Evolutionary conservation across 2,113 vertebrate genomes (phyloP).

Genomic region (Sander lucioperca): DNA sequence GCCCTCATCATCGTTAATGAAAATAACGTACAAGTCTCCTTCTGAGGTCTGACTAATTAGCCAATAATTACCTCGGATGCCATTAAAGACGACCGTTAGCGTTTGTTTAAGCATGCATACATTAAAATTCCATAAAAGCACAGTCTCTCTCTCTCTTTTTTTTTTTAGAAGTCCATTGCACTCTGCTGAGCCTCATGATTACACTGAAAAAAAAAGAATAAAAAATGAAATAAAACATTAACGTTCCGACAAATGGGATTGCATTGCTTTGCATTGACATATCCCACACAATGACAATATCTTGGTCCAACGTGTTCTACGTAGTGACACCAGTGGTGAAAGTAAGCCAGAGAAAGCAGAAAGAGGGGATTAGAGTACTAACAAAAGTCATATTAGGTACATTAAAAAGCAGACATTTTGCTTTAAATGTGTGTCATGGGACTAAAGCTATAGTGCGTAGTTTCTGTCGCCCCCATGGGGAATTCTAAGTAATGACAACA

Average conservation of each 20-base stretch:
- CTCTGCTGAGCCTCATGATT: constrained; percentile 73
- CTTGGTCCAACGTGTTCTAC: constrained; percentile 65
- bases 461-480: no score
- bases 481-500: no score
- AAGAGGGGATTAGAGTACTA: background rate
- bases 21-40: constrained; percentile 51
- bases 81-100: constrained; percentile 24
- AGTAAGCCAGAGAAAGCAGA: constrained; percentile 33
- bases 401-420: no score
- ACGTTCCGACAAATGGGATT: constrained; percentile 35
- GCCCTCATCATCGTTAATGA: constrained; percentile 55
- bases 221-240: constrained; percentile 37
- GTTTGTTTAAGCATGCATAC: constrained; percentile 60
- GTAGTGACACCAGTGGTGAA: constrained; percentile 61
- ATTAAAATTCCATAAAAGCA: constrained; percentile 55
- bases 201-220: constrained; percentile 45
- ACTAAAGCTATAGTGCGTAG: background rate
- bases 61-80: constrained; percentile 36
- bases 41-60: constrained; percentile 56
- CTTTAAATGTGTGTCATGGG: background rate
- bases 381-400: background rate
- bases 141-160: constrained; percentile 1
- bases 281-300: constrained; percentile 43
- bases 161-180: constrained; percentile 67
- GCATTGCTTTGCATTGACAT: constrained; percentile 33